Conservation (phyloP, 2,113 vertebrate genomes). For the Mobula hypostoma region DNA sequence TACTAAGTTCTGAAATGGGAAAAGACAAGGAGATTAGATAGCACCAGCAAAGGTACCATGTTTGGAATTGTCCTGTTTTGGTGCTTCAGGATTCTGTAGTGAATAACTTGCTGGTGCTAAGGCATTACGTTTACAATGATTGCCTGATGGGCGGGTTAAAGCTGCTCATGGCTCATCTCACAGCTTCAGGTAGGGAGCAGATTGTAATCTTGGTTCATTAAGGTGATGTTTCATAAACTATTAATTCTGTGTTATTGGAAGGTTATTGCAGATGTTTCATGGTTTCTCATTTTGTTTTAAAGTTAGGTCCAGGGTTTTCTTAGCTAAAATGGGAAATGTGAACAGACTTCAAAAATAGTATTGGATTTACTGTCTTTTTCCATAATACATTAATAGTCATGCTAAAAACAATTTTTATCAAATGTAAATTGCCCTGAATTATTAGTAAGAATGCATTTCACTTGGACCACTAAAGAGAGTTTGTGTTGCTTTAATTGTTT, state of each 20-base stretch:
- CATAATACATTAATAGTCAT: no score
- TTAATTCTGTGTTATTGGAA: not conserved
- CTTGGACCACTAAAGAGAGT: not conserved
- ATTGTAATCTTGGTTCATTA: conserved; percentile 38
- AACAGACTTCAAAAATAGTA: not conserved
- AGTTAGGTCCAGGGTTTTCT: not conserved
- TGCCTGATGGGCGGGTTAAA: not conserved
- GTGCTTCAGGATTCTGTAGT: not conserved
- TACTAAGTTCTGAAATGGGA: not conserved
- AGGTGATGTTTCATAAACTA: conserved; percentile 38
- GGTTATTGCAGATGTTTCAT: not conserved
- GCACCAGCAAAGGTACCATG: not conserved
- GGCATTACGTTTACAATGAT: no score
- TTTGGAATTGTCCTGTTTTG: not conserved
- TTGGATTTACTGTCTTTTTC: not conserved
- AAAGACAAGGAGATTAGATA: not conserved
- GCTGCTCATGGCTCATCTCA: not conserved
- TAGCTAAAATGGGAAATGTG: not conserved
- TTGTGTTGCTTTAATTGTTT: not conserved
- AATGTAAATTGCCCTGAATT: not conserved
- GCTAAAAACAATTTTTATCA: not conserved
- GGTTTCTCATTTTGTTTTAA: not conserved
- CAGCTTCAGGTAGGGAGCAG: not conserved
- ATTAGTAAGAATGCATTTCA: not conserved
- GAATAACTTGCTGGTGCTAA: not conserved